These are phyloP conservation scores for Acleris literana DNA, from an alignment of 2,888 invertebrate species.

Conservation along the genomic window DNA sequence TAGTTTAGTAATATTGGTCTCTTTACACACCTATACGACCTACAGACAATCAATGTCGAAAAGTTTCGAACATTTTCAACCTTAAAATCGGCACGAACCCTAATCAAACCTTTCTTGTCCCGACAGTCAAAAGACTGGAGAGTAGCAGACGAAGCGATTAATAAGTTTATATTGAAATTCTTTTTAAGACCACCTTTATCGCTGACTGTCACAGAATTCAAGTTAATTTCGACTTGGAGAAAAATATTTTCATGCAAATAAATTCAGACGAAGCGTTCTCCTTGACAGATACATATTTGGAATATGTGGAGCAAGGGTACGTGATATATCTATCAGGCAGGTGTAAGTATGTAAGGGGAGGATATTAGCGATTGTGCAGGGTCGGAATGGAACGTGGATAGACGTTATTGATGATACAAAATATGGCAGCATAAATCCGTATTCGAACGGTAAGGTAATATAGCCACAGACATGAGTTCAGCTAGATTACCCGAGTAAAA, in stretches of 20 bases:
- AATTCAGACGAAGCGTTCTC: not conserved
- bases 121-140: not conserved
- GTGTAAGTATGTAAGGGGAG: constrained; percentile 27
- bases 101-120: not conserved
- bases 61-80: too few relatives aligned
- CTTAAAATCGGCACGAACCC: too few relatives aligned
- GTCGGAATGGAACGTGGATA: constrained; percentile 54
- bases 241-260: too few relatives aligned
- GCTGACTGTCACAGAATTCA: constrained; percentile 1
- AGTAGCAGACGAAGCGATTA: not conserved
- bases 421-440: constrained; percentile 58
- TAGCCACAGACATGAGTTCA: constrained; percentile 13
- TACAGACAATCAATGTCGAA: too few relatives aligned
- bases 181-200: not conserved
- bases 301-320: constrained; percentile 11
- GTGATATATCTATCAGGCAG: constrained; percentile 29
- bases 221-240: not conserved
- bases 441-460: constrained; percentile 42
- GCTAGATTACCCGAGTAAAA: constrained; percentile 2
- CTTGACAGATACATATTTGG: not conserved
- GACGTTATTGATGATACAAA: constrained; percentile 60
- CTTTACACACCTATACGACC: too few relatives aligned
- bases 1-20: too few relatives aligned
- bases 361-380: constrained; percentile 49
- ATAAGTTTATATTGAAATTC: constrained; percentile 5